Conservation (phyloP, 2,113 vertebrate species). For the Corythornis vintsioides region DNA sequence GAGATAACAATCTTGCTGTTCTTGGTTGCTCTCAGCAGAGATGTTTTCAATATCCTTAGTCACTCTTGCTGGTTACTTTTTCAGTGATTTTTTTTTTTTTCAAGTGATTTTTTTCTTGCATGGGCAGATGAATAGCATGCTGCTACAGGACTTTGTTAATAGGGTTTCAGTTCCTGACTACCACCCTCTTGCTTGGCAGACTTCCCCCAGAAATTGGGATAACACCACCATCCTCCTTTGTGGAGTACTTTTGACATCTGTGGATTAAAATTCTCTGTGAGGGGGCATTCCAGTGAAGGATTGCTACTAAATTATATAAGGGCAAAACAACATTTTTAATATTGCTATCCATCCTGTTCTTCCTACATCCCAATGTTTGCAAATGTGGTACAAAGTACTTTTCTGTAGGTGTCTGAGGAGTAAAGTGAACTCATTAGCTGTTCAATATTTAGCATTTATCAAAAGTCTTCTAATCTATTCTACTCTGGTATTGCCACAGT, state of each 20-base stretch:
- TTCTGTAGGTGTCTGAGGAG: background rate
- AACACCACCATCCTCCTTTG: background rate
- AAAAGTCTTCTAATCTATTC: background rate
- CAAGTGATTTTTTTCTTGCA: background rate
- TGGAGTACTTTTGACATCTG: background rate
- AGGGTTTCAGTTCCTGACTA: background rate
- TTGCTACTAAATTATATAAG: background rate
- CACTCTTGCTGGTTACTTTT: background rate
- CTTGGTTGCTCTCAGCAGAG: background rate
- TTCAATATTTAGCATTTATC: background rate
- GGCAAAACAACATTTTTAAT: background rate
- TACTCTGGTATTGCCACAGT: background rate
- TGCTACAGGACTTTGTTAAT: background rate
- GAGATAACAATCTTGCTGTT: background rate
- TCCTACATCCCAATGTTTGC: background rate
- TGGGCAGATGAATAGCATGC: rapidly evolving
- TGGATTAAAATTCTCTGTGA: background rate
- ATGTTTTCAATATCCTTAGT: background rate
- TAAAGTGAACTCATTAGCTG: background rate
- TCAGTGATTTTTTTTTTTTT: background rate
- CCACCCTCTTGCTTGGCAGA: background rate
- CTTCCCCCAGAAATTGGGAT: background rate
- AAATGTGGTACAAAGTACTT: background rate
- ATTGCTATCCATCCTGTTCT: background rate
- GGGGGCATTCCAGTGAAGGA: background rate